These are phyloP conservation scores for Brachyhypopomus occidentalis DNA, from an alignment of 2,113 vertebrate genomes.

Conservation along the genomic window DNA sequence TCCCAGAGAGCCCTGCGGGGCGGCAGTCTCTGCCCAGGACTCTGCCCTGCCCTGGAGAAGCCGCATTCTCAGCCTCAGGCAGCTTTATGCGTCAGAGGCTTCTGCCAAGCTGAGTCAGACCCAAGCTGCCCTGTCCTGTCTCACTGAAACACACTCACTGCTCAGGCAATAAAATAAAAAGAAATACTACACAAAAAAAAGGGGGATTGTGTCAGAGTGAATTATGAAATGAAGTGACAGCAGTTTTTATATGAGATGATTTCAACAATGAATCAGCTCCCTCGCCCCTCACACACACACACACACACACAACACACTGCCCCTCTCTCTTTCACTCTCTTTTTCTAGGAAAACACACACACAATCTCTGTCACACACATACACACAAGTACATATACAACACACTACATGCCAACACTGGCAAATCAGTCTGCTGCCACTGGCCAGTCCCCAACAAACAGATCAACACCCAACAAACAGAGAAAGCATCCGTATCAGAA, in stretches of 20 bases:
- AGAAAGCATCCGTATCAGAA: not conserved
- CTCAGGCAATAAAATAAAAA: constrained; percentile 49
- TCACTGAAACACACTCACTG: constrained; percentile 10
- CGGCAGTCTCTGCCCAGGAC: not conserved
- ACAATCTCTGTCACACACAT: not conserved
- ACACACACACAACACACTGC: not conserved
- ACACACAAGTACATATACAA: not conserved
- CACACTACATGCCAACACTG: constrained; percentile 30
- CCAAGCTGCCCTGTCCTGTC: constrained; percentile 14
- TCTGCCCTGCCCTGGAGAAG: constrained; percentile 19
- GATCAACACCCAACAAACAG: constrained; percentile 4
- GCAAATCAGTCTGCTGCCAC: constrained; percentile 19
- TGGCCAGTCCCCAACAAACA: constrained; percentile 38
- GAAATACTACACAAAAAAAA: constrained; percentile 59
- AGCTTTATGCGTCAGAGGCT: constrained; percentile 23
- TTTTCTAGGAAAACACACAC: not conserved
- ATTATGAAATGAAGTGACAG: constrained; percentile 58
- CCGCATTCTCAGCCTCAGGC: constrained; percentile 16
- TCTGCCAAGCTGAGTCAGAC: not conserved
- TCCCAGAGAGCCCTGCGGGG: constrained; percentile 26
- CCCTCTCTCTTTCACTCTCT: too few species aligned
- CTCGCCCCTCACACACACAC: not conserved
- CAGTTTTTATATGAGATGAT: constrained; percentile 63
- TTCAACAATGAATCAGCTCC: constrained; percentile 66
- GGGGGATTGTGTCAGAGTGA: constrained; percentile 56